Conservation (phyloP, 2,888 invertebrate genomes). For the Rhimphoctona megacephalus region DNA sequence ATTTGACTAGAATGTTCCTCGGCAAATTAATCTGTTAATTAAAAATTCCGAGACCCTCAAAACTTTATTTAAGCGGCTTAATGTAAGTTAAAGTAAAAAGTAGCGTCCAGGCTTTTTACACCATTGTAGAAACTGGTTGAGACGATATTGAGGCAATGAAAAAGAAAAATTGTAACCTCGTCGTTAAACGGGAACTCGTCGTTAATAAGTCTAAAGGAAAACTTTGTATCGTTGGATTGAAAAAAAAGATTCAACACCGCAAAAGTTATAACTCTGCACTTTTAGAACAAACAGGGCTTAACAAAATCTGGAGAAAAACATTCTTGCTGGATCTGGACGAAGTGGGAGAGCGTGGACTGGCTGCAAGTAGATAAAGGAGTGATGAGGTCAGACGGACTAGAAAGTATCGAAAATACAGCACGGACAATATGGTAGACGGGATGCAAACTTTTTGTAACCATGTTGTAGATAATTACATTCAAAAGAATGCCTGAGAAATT, state of each 20-base stretch:
- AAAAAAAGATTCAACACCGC: background rate
- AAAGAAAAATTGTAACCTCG: conserved; percentile 11
- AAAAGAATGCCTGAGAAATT: conserved; percentile 12
- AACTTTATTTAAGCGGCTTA: conserved; percentile 11
- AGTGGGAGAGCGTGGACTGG: conserved; percentile 5
- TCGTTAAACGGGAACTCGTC: background rate
- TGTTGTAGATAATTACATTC: conserved; percentile 42
- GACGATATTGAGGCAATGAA: background rate
- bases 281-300: background rate
- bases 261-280: background rate
- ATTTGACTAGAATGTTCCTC: background rate
- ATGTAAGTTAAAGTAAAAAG: background rate
- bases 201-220: conserved; percentile 19
- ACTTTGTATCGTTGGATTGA: background rate
- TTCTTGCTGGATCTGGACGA: background rate
- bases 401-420: conserved; percentile 24
- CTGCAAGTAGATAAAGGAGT: conserved; percentile 51
- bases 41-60: background rate
- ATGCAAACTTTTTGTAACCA: conserved; percentile 38
- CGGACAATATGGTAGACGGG: background rate
- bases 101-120: background rate
- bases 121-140: background rate
- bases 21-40: background rate
- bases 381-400: conserved; percentile 46
- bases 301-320: conserved; percentile 22